Evolutionary conservation across 1,140 invertebrate species (phyloP).

Genomic region (Tenebrio molitor): DNA sequence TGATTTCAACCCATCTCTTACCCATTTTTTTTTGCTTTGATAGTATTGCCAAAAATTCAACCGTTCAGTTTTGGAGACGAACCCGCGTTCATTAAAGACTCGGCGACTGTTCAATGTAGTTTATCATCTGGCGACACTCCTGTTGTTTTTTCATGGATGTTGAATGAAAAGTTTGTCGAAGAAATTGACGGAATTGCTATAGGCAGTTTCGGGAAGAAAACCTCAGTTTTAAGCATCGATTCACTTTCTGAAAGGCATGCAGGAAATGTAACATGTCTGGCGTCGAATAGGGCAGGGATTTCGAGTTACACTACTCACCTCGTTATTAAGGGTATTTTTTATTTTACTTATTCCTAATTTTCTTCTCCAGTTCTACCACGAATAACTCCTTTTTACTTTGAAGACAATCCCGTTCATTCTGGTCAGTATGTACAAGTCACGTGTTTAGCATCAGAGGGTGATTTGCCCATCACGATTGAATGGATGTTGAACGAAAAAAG

Average conservation of each 20-base stretch:
- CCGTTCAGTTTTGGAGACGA: conserved; percentile 77
- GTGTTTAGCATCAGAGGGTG: conserved; percentile 81
- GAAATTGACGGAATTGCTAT: conserved; percentile 54
- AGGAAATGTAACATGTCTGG: conserved; percentile 84
- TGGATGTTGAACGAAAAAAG: conserved; percentile 76
- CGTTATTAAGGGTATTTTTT: conserved; percentile 78
- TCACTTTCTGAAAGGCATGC: conserved; percentile 77
- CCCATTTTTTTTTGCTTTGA: conserved; percentile 73
- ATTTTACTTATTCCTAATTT: conserved; percentile 28
- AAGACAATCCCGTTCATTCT: conserved; percentile 76
- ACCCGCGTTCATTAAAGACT: conserved; percentile 66
- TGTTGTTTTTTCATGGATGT: conserved; percentile 75
- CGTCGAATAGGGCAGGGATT: conserved; percentile 77
- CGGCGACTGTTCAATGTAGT: conserved; percentile 60
- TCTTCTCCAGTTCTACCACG: conserved; percentile 66
- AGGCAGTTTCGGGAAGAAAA: conserved; percentile 76
- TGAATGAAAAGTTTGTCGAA: conserved; percentile 70
- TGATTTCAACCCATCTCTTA: conserved; percentile 69
- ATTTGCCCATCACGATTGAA: conserved; percentile 75
- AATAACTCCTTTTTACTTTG: conserved; percentile 79
- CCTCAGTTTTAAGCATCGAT: conserved; percentile 82
- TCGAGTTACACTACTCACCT: conserved; percentile 77
- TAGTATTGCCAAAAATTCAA: conserved; percentile 73
- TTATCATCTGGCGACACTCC: conserved; percentile 61
- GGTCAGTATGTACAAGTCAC: conserved; percentile 80